These are phyloP conservation scores for Hirtodrosophila trivittata DNA, from an alignment of 2,888 invertebrate genomes.

Conservation along the genomic window DNA sequence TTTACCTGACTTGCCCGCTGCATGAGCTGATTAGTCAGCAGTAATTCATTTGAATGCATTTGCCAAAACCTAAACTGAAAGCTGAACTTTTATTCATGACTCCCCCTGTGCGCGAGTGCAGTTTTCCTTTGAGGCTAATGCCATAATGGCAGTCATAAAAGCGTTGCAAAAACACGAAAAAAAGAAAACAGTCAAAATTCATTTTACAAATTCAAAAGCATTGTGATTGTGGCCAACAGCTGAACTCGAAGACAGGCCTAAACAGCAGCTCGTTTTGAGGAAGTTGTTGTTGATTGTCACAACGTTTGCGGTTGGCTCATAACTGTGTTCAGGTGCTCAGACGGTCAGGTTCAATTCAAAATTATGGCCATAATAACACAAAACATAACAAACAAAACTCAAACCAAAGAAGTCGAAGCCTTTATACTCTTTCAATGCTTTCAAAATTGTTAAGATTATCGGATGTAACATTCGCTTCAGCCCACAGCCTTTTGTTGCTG, in stretches of 20 bases:
- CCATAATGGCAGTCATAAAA: constrained; percentile 30
- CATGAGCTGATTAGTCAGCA: constrained; percentile 49
- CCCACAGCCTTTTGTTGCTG: not conserved
- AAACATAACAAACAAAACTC: constrained; percentile 30
- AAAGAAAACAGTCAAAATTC: not conserved
- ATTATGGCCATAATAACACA: constrained; percentile 43
- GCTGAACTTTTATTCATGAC: constrained; percentile 23
- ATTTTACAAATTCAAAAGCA: constrained; percentile 2
- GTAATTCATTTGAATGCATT: constrained; percentile 33
- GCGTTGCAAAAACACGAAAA: constrained; percentile 13
- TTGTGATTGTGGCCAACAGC: constrained; percentile 23
- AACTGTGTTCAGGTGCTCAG: constrained; percentile 22
- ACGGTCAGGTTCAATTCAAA: constrained; percentile 63
- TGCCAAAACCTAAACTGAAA: constrained; percentile 30
- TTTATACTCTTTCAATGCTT: constrained; percentile 23
- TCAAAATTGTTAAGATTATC: too few relatives aligned
- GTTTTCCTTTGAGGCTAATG: constrained; percentile 12
- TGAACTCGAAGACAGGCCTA: constrained; percentile 26
- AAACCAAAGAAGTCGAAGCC: constrained; percentile 23
- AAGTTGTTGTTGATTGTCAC: constrained; percentile 55
- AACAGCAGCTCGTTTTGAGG: constrained; percentile 45
- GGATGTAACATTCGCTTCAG: not conserved
- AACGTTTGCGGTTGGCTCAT: constrained; percentile 39
- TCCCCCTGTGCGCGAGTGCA: constrained; percentile 4
- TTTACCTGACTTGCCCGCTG: constrained; percentile 9